A percentile compares a stretch with the other conserved stretches of the same genome.
These are phyloP conservation scores for Cynoglossus semilaevis DNA, from an alignment of 2,113 vertebrate species.

Conservation along the genomic window DNA sequence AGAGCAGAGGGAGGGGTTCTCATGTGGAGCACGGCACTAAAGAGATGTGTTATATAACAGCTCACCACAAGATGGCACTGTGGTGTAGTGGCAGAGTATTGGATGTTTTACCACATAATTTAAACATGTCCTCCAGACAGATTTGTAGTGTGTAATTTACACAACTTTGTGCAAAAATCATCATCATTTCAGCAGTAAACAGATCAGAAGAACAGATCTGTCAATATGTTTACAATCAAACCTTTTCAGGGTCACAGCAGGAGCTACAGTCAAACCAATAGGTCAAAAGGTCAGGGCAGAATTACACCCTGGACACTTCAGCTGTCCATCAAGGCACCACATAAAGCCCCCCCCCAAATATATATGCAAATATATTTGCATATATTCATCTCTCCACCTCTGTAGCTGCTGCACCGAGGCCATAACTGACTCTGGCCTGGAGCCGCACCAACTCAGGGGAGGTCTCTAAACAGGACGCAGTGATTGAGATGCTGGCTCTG, in stretches of 20 bases:
- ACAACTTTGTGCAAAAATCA: no score
- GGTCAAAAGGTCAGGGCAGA: constrained; percentile 14
- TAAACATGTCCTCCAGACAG: no score
- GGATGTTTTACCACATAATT: no score
- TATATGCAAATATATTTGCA: neutral
- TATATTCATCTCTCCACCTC: constrained; percentile 10
- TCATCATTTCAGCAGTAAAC: no score
- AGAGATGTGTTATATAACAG: neutral
- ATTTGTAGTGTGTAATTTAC: no score
- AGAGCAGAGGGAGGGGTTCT: neutral
- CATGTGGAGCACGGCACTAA: neutral
- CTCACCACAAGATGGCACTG: constrained; percentile 69
- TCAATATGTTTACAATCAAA: no score
- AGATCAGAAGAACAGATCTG: no score
- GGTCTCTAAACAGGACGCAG: constrained; percentile 38
- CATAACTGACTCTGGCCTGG: constrained; percentile 27
- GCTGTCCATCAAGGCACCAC: no score
- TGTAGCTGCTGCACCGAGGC: constrained; percentile 19
- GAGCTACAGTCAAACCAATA: constrained; percentile 16
- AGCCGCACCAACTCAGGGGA: constrained; percentile 12
- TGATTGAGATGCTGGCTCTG: constrained; percentile 47
- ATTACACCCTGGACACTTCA: no score
- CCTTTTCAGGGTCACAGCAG: no score
- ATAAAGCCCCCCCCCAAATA: no score
- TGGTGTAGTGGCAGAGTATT: constrained; percentile 41